Evolutionary conservation across 2,888 invertebrate species (phyloP).

Genomic region (Acanthosepion esculentum): DNA sequence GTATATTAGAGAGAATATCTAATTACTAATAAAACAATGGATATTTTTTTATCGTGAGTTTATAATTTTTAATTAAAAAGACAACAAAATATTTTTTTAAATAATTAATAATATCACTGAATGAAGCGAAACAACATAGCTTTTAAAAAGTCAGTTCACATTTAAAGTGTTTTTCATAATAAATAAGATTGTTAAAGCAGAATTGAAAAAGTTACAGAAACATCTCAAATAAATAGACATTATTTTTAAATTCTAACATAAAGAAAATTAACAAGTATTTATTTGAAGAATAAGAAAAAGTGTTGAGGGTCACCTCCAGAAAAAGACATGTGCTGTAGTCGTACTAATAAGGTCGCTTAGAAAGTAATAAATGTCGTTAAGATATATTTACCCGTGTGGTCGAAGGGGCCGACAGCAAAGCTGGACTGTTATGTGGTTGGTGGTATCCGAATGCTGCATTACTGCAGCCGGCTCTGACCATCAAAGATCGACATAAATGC

Average conservation of each 20-base stretch:
- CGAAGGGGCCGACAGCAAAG: neutral
- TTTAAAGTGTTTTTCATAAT: no score
- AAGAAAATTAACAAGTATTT: neutral
- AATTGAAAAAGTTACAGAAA: neutral
- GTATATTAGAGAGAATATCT: no score
- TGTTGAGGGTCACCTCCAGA: conserved; percentile 4
- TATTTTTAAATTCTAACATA: neutral
- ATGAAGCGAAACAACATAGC: no score
- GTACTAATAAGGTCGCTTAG: neutral
- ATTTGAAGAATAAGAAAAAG: neutral
- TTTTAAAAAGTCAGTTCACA: no score
- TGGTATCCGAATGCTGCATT: neutral
- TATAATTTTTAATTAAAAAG: no score
- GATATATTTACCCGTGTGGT: neutral
- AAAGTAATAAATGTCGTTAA: neutral
- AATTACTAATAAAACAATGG: no score
- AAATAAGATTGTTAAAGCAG: neutral
- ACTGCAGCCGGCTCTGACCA: neutral
- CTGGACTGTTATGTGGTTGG: neutral
- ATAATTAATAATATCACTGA: no score
- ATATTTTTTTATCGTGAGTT: no score
- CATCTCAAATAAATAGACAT: neutral
- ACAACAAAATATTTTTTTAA: no score
- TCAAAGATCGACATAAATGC: neutral
- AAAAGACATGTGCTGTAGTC: neutral